These are phyloP conservation scores for Montipora sp. DNA, from an alignment of 64 coral and sea anemone species.

Conservation along the genomic window DNA sequence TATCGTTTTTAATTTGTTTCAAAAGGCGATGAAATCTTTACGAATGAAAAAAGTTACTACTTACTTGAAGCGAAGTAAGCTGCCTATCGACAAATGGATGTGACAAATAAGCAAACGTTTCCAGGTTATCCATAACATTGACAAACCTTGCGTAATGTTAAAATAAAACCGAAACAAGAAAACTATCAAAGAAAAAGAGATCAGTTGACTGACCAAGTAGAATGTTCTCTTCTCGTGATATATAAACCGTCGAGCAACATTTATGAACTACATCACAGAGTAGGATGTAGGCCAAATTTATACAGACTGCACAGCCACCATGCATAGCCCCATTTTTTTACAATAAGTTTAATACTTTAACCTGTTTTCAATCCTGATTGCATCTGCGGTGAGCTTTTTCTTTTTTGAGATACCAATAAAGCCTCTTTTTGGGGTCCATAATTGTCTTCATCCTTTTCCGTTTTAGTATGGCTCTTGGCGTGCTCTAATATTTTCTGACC, in stretches of 20 bases:
- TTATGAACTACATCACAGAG: background rate
- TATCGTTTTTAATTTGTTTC: background rate
- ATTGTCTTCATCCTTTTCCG: conserved; percentile 61
- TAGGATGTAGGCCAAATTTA: no score
- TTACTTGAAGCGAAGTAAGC: background rate
- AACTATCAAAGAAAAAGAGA: background rate
- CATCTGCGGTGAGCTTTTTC: conserved; percentile 1
- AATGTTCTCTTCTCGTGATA: background rate
- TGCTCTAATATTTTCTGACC: conserved; percentile 29
- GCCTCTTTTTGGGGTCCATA: conserved; percentile 24
- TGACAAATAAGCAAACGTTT: no score
- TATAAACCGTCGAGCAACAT: background rate
- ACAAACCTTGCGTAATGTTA: background rate
- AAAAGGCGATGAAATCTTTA: background rate
- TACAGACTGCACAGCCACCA: no score
- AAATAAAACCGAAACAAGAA: background rate
- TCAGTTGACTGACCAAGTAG: background rate
- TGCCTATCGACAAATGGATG: background rate
- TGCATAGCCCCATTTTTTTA: no score
- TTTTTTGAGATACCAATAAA: conserved; percentile 12
- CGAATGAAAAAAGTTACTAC: background rate
- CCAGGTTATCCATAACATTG: no score
- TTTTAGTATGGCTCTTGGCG: conserved; percentile 38
- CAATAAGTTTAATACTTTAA: background rate
- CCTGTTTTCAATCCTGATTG: conserved; percentile 19